Base-by-base conservation (phyloP, 2,113 vertebrate genomes). In the Toxotes jaculatrix region DNA sequence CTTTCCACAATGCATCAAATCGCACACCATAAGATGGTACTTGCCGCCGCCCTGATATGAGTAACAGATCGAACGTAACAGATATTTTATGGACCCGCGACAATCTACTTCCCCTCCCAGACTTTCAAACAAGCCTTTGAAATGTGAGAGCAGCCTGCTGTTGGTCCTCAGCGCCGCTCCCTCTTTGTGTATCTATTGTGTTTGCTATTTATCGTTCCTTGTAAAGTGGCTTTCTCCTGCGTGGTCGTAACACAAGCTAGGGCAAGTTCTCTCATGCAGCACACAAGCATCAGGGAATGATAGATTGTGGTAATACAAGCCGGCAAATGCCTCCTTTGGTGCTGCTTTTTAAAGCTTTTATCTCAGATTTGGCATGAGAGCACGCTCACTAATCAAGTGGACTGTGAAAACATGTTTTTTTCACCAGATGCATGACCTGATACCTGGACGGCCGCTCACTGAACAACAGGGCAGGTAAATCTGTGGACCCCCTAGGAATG, bases 271-370 rank as follows among this genome's bases (percentile, higher is more conserved):
- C 81, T 60, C 5, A 27, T 51, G 59, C 87, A 79, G 63, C 72
- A 64, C 78, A 8, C 62, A 64, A 65, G 57, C 77, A 32, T 70
- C 64, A 27, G 42, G 59, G 81, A 67, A 77, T 91, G 93, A 93
- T 93, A 88, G 94, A 95, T 87, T 88, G 85, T 38, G 6, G 42
- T 82, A 93, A 94, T 86, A 86, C 43, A 65, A 91, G 82, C 80
- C 70, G 71, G 88, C 83, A 76, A 95, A 90, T 86, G 80, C 89
- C 91, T 92, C 79, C 79, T 51, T 78, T 36, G 71, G 9, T 71
- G 51, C 81, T 94, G 88, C 87, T 92, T 89, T 27, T 82, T 82
- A 80, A 87, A 81, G 80, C 57, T 93, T 94, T 95, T 95, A 94
- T 92, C 91, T 94, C 88, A 84, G 90, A 88, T 93, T 92, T 94